phyloP scores from a whole-genome alignment of 2,888 invertebrate species.

The Deroplatys truncata region DNA sequence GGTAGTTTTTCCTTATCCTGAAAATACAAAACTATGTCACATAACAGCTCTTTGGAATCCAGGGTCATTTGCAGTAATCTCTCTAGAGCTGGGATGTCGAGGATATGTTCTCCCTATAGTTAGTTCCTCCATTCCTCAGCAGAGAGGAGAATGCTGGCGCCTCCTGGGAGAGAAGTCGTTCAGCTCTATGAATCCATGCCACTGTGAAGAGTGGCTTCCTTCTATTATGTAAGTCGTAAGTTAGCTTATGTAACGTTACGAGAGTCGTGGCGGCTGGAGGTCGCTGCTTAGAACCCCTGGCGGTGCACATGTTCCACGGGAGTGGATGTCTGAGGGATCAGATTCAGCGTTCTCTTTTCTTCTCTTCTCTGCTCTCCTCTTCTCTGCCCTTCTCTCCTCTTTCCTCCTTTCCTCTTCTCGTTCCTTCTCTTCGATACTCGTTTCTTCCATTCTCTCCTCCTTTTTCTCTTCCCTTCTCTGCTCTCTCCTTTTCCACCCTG shows the following conservation, averaged over 20 bases:
- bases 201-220: background rate
- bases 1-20: too few species aligned
- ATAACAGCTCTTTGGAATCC: too few species aligned
- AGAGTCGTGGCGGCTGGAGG: background rate
- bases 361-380: background rate
- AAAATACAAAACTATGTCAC: too few species aligned
- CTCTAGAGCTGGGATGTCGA: too few species aligned
- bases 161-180: background rate
- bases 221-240: background rate
- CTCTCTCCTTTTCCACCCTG: conserved; percentile 32
- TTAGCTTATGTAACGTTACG: background rate
- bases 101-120: too few species aligned
- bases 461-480: conserved; percentile 32
- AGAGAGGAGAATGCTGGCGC: background rate
- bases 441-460: conserved; percentile 31
- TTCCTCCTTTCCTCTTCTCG: conserved; percentile 35
- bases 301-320: background rate
- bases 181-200: too few species aligned
- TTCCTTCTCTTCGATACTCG: conserved; percentile 25
- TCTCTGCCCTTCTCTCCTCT: conserved; percentile 32
- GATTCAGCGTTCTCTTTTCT: too few species aligned
- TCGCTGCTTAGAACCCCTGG: background rate
- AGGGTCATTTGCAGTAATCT: too few species aligned
- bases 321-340: too few species aligned
- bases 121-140: too few species aligned